These are phyloP conservation scores for Pollicipes pollicipes DNA, from an alignment of 1,140 invertebrate genomes.

Conservation along the genomic window DNA sequence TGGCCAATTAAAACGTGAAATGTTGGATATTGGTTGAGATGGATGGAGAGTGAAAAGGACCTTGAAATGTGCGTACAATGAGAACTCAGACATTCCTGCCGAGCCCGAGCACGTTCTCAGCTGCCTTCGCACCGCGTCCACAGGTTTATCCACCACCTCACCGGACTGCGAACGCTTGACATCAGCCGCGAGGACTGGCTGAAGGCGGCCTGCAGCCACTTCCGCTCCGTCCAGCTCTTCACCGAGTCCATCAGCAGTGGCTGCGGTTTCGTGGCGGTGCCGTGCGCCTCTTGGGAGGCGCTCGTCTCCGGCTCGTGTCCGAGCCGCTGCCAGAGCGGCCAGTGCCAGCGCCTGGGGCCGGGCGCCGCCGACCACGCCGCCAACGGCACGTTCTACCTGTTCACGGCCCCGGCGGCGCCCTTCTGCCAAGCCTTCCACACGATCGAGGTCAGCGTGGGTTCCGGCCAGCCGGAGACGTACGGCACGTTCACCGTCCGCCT, in stretches of 20 bases:
- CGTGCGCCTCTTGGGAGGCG: neutral
- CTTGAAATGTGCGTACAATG: too few relatives aligned
- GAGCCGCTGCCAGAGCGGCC: neutral
- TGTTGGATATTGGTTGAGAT: too few relatives aligned
- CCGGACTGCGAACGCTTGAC: neutral
- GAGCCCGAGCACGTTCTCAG: too few relatives aligned
- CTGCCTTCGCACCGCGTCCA: too few relatives aligned
- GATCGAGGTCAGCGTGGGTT: neutral
- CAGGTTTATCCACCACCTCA: neutral
- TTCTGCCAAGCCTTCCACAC: neutral
- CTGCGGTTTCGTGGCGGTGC: neutral
- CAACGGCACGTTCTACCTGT: neutral
- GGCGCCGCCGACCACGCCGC: neutral
- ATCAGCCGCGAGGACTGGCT: neutral
- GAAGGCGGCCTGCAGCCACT: neutral
- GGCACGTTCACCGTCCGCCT: neutral
- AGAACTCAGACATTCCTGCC: too few relatives aligned
- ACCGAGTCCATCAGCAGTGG: neutral
- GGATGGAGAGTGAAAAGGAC: too few relatives aligned
- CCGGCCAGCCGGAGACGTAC: neutral
- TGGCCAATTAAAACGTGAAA: too few relatives aligned
- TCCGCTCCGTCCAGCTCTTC: conserved; percentile 4
- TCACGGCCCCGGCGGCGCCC: neutral
- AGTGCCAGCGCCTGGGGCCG: neutral
- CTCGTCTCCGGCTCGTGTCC: neutral